A percentile compares a stretch with the other conserved stretches of the same genome.
These are phyloP conservation scores for Halisarca cf. caerulea DNA, from an alignment of 37 sponge, comb jelly and placozoan genomes.

Conservation along the genomic window DNA sequence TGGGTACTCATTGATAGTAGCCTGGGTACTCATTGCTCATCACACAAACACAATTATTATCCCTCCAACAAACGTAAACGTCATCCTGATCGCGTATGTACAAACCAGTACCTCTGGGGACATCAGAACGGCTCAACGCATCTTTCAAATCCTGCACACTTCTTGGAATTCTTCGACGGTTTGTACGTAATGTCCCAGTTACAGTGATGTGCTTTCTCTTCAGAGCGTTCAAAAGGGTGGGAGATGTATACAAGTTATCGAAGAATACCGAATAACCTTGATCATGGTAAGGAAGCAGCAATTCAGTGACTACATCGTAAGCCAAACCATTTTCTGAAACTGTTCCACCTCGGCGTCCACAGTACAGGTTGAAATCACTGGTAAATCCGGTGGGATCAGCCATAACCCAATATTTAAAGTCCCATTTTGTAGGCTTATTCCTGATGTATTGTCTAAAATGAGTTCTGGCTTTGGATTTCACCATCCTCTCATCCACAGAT, in stretches of 20 bases:
- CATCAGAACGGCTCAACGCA: not conserved
- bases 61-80: constrained; percentile 25
- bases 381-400: constrained; percentile 38
- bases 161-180: not conserved
- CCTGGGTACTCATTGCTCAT: constrained; percentile 3
- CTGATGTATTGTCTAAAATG: constrained; percentile 37
- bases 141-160: not conserved
- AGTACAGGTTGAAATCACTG: constrained; percentile 35
- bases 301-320: constrained; percentile 22
- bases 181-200: constrained; percentile 5
- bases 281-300: not conserved
- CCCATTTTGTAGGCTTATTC: constrained; percentile 63
- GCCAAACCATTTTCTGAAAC: constrained; percentile 5
- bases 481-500: constrained; percentile 49
- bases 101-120: not conserved
- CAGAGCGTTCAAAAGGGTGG: not conserved
- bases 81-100: not conserved
- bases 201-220: not conserved
- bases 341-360: constrained; percentile 26
- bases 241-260: constrained; percentile 28
- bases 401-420: constrained; percentile 46
- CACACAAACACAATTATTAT: constrained; percentile 9
- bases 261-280: constrained; percentile 27
- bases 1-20: not conserved
- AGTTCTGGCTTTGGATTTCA: constrained; percentile 28